phyloP scores from a whole-genome alignment of 2,888 invertebrate genomes.

The Elgonia sp. region DNA sequence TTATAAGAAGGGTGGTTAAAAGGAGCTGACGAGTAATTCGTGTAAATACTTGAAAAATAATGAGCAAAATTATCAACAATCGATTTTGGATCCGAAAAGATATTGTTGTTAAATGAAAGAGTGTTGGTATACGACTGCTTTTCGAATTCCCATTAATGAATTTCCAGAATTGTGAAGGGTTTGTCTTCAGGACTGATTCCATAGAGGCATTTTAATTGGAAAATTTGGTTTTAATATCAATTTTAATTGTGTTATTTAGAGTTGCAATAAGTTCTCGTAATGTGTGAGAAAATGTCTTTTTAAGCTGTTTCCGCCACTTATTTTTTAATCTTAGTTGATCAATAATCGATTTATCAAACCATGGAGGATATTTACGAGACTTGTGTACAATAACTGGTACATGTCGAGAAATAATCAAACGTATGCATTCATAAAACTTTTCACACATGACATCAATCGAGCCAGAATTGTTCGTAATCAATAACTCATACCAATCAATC shows the following conservation, averaged over 20 bases:
- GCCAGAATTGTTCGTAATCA: neutral
- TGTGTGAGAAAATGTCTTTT: neutral
- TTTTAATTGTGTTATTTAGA: neutral
- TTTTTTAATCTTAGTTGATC: neutral
- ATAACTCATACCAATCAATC: too few relatives aligned
- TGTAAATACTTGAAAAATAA: neutral
- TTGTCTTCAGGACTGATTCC: too few relatives aligned
- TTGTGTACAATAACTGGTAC: neutral
- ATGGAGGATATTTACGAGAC: neutral
- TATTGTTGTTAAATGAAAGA: neutral
- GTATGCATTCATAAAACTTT: neutral
- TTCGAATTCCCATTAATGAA: neutral
- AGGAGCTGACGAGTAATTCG: too few relatives aligned
- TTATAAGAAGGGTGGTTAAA: neutral
- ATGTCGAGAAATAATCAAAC: neutral
- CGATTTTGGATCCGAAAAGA: neutral
- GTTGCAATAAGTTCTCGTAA: neutral
- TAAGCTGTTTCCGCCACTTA: neutral
- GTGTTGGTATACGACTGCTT: neutral
- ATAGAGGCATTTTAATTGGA: too few relatives aligned
- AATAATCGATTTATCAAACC: neutral
- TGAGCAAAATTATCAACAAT: conserved; percentile 7
- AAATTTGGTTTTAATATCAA: neutral
- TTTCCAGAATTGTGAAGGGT: too few relatives aligned
- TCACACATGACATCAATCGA: neutral